Evolutionary conservation across 92 coral and sea anemone species (phyloP).

Genomic region (Hydrozoanthus gracilis): DNA sequence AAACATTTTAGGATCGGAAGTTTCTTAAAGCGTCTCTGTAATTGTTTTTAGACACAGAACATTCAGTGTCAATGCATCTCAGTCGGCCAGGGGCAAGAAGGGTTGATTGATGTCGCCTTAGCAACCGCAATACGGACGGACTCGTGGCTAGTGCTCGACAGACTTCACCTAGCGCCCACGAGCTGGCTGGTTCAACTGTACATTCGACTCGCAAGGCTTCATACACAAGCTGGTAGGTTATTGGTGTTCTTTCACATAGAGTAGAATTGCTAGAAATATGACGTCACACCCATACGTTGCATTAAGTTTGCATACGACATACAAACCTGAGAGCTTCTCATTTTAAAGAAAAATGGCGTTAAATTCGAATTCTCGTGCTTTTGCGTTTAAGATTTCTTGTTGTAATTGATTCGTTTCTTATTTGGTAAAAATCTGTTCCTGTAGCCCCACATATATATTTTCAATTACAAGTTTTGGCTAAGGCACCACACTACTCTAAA

Average conservation of each 20-base stretch:
- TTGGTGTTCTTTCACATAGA: background rate
- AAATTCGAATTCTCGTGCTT: background rate
- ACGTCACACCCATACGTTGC: background rate
- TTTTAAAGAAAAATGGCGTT: background rate
- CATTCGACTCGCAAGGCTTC: conserved; percentile 88
- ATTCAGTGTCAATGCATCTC: conserved; percentile 80
- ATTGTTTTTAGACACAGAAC: conserved; percentile 68
- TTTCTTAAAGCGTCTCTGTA: background rate
- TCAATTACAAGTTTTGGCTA: too few relatives aligned
- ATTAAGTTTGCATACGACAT: too few relatives aligned
- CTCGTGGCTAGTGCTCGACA: conserved; percentile 91
- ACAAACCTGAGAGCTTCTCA: too few relatives aligned
- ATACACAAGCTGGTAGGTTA: conserved; percentile 81
- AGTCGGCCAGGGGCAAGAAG: conserved; percentile 93
- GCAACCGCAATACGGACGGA: conserved; percentile 97
- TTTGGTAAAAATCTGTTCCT: too few relatives aligned
- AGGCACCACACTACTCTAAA: too few relatives aligned
- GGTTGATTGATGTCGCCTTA: conserved; percentile 88
- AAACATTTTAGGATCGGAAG: background rate
- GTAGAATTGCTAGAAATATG: conserved; percentile 12
- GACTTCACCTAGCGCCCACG: conserved; percentile 86
- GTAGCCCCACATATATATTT: too few relatives aligned
- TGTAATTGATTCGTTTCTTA: too few relatives aligned
- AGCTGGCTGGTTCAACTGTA: conserved; percentile 91
- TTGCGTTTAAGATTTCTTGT: too few relatives aligned